Evolutionary conservation across 2,888 invertebrate species (phyloP).

Genomic region (Yponomeuta sedellus): DNA sequence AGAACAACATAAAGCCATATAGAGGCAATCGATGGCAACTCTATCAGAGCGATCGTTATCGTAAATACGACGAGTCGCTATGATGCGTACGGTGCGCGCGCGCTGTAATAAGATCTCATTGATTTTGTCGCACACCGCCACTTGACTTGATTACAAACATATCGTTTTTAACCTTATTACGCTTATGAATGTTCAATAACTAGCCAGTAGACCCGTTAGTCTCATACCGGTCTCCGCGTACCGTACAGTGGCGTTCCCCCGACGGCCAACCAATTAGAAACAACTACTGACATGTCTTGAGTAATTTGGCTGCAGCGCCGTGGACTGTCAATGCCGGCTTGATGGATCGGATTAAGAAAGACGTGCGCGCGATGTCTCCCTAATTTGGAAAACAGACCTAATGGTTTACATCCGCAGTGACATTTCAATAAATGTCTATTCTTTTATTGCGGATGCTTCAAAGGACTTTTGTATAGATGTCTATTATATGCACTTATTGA

Average conservation of each 20-base stretch:
- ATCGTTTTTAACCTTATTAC: constrained; percentile 15
- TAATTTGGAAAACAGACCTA: constrained; percentile 37
- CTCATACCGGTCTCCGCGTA: constrained; percentile 42
- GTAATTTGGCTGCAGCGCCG: constrained; percentile 49
- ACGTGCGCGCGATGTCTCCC: constrained; percentile 23
- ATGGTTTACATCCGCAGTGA: constrained; percentile 47
- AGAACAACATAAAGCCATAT: neutral
- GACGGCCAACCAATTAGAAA: constrained; percentile 53
- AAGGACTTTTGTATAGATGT: too few relatives aligned
- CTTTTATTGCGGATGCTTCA: neutral
- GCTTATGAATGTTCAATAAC: constrained; percentile 40
- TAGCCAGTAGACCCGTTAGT: constrained; percentile 58
- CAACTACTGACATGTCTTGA: constrained; percentile 39
- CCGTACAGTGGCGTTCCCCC: constrained; percentile 38
- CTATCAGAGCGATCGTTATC: constrained; percentile 7
- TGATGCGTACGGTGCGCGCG: neutral
- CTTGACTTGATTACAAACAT: constrained; percentile 10
- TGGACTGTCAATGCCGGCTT: constrained; percentile 16
- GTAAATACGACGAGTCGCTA: neutral
- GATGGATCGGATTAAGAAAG: constrained; percentile 35
- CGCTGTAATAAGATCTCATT: constrained; percentile 3
- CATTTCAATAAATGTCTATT: constrained; percentile 31
- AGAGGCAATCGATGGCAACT: neutral
- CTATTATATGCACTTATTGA: neutral
- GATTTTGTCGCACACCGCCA: constrained; percentile 10